Percentiles rank a stretch among this genome's conserved stretches.
Evolutionary conservation across 2,797 vertebrate genomes (phyloP).

Genomic region (Valencia hispanica): DNA sequence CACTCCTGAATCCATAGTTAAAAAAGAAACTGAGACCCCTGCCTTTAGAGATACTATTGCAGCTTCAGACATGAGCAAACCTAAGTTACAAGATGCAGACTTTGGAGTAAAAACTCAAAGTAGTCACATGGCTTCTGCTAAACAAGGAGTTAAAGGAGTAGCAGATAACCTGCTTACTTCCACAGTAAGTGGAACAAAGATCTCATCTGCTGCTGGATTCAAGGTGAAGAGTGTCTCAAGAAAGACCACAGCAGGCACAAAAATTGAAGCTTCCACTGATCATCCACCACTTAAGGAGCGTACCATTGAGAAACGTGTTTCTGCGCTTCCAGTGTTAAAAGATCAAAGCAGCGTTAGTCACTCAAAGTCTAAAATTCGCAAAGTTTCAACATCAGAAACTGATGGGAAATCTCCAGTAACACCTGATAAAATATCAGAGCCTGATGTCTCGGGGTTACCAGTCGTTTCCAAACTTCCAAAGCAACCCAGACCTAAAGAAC

Average conservation of each 20-base stretch:
- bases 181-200: conserved; percentile 50
- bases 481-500: conserved; percentile 55
- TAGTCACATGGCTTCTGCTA: conserved; percentile 44
- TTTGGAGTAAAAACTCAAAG: conserved; percentile 53
- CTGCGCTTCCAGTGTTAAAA: conserved; percentile 56
- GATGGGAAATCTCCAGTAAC: conserved; percentile 64
- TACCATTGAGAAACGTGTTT: conserved; percentile 51
- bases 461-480: conserved; percentile 54
- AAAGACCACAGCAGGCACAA: conserved; percentile 53
- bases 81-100: conserved; percentile 37
- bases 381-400: conserved; percentile 67
- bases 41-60: conserved; percentile 77
- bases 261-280: conserved; percentile 37
- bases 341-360: conserved; percentile 53
- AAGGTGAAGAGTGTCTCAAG: conserved; percentile 60
- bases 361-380: conserved; percentile 78
- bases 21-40: conserved; percentile 66
- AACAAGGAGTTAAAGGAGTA: conserved; percentile 49
- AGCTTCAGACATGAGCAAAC: conserved; percentile 66
- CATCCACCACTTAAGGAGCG: conserved; percentile 39
- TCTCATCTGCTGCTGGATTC: conserved; percentile 53
- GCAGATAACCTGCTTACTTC: conserved; percentile 36
- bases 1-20: conserved; percentile 61
- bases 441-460: conserved; percentile 14
- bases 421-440: conserved; percentile 50